Percentiles rank a stretch among this genome's conserved stretches.
Evolutionary conservation across 2,888 invertebrate species (phyloP).

Genomic region (Drepanosiphum platanoidis): DNA sequence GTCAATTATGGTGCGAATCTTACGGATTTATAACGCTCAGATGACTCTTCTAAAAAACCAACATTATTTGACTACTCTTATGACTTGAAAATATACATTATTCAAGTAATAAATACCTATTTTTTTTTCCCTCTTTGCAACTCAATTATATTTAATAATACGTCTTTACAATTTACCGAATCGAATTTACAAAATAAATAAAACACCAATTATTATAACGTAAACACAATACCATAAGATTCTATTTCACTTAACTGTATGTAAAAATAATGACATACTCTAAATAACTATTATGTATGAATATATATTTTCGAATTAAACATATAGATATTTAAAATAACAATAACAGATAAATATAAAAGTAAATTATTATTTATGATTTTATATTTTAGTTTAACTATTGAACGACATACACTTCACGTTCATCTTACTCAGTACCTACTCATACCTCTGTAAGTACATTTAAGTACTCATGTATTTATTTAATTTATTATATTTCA

Average conservation of each 20-base stretch:
- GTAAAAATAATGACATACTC: neutral
- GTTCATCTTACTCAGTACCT: neutral
- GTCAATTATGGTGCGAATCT: constrained; percentile 51
- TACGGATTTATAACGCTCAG: constrained; percentile 58
- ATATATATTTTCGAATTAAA: neutral
- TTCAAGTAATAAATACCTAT: neutral
- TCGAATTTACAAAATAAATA: constrained; percentile 26
- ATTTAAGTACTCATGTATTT: no score
- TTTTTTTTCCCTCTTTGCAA: neutral
- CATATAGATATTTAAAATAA: neutral
- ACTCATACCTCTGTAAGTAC: no score
- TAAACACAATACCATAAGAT: neutral
- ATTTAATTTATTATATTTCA: no score
- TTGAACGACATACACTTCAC: neutral
- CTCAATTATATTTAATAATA: constrained; percentile 38
- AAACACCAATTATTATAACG: constrained; percentile 15
- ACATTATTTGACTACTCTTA: constrained; percentile 18
- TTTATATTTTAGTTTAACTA: neutral
- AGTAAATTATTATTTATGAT: neutral
- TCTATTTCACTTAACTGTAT: neutral
- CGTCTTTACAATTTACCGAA: constrained; percentile 28
- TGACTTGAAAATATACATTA: constrained; percentile 2
- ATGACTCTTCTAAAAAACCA: constrained; percentile 47
- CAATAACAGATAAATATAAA: neutral
- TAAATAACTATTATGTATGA: neutral